Evolutionary conservation across 2,888 invertebrate genomes (phyloP).

Genomic region (Drosophila gaucha): DNA sequence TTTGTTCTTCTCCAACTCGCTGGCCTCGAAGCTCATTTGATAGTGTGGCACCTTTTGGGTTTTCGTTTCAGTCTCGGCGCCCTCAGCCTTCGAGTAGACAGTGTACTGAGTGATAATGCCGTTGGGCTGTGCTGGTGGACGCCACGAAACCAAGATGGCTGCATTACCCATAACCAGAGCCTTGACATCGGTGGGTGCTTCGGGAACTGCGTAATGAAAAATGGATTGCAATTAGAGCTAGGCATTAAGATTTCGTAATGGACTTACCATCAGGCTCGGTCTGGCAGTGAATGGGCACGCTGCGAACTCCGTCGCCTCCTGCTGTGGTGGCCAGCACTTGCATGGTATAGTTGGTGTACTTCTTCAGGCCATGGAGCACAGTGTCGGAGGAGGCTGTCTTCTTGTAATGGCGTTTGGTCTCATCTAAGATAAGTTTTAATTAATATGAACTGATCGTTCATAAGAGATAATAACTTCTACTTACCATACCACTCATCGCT

Average conservation of each 20-base stretch:
- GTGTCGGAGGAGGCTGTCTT: constrained; percentile 97
- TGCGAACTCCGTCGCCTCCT: constrained; percentile 96
- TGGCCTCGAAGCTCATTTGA: constrained; percentile 94
- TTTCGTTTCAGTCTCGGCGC: constrained; percentile 88
- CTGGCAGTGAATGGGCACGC: constrained; percentile 92
- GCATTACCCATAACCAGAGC: constrained; percentile 96
- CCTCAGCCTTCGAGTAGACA: constrained; percentile 93
- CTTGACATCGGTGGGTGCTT: constrained; percentile 96
- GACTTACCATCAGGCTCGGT: constrained; percentile 96
- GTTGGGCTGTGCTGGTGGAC: constrained; percentile 95
- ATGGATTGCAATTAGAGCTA: rapidly evolving
- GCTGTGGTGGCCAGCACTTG: constrained; percentile 97
- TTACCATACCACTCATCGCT: constrained; percentile 96
- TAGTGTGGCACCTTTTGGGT: constrained; percentile 92
- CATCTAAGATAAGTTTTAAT: constrained; percentile 86
- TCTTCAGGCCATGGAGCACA: constrained; percentile 95
- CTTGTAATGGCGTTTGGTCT: constrained; percentile 95
- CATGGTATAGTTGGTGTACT: constrained; percentile 98
- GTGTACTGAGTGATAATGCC: constrained; percentile 97
- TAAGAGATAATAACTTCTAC: constrained; percentile 79
- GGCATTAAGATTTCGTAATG: rapidly evolving
- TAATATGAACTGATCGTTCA: rapidly evolving
- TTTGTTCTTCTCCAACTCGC: constrained; percentile 91
- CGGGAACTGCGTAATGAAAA: constrained; percentile 89
- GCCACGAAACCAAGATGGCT: constrained; percentile 97